Conservation (phyloP, 2,113 vertebrate species). For the Chunga burmeisteri region DNA sequence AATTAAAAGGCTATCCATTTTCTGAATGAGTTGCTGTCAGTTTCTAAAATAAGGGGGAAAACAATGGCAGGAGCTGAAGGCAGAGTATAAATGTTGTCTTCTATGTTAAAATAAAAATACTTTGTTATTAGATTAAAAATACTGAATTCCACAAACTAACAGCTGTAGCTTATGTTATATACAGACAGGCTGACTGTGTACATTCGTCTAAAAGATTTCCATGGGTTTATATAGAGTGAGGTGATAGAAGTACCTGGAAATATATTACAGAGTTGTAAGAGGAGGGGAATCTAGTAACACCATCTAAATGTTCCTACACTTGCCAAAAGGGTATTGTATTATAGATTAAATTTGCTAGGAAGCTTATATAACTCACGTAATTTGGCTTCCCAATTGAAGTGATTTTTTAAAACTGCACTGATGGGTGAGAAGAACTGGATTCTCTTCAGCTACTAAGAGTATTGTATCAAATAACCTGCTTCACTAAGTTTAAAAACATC, state of each 20-base stretch:
- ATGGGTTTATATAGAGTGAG: background rate
- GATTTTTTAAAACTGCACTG: background rate
- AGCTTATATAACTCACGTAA: background rate
- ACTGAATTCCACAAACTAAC: background rate
- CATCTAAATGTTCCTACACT: background rate
- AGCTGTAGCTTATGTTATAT: background rate
- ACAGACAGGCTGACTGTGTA: background rate
- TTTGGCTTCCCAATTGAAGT: background rate
- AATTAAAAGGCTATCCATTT: background rate
- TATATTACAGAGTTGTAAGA: background rate
- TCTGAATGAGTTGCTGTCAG: background rate
- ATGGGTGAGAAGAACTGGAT: background rate
- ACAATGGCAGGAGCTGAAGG: background rate
- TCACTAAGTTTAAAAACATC: background rate
- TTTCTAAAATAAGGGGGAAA: background rate
- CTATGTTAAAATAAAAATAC: background rate
- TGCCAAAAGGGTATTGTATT: background rate
- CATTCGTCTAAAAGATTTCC: background rate
- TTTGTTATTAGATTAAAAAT: background rate
- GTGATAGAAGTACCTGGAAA: background rate
- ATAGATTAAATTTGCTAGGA: background rate
- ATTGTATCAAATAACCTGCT: background rate
- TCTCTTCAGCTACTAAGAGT: background rate
- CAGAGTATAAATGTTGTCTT: background rate
- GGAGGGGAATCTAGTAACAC: background rate